phyloP scores from a whole-genome alignment of 2,888 invertebrate species.

The Lysandra bellargus region DNA sequence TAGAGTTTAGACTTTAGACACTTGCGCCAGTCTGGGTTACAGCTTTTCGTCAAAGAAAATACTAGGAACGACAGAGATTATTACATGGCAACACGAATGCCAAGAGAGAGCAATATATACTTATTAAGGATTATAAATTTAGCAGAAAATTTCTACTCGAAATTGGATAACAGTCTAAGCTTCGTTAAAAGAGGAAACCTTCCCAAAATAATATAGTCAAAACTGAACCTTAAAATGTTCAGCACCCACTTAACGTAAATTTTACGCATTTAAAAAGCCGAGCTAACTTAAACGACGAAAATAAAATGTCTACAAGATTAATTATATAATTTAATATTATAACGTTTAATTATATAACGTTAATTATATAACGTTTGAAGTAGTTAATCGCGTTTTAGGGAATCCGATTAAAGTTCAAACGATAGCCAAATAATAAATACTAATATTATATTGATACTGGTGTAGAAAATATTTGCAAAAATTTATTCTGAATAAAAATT shows the following conservation, averaged over 20 bases:
- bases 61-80: too few relatives aligned
- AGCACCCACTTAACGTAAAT: not conserved
- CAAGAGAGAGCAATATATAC: too few relatives aligned
- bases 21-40: not conserved
- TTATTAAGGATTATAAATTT: too few relatives aligned
- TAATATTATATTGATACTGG: not conserved
- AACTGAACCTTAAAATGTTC: not conserved
- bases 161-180: not conserved
- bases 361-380: not conserved
- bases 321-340: too few relatives aligned
- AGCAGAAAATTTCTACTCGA: too few relatives aligned
- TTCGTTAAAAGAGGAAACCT: not conserved
- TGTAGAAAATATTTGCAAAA: too few relatives aligned
- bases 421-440: not conserved
- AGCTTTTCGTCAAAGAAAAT: too few relatives aligned
- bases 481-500: too few relatives aligned
- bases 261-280: not conserved
- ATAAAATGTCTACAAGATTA: not conserved
- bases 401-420: not conserved
- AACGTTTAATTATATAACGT: too few relatives aligned
- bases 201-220: not conserved
- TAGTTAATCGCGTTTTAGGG: not conserved
- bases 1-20: not conserved
- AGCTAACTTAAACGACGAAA: not conserved
- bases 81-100: too few relatives aligned